Percentiles rank a stretch among this genome's conserved stretches.
Evolutionary conservation across 2,888 invertebrate species (phyloP).

Genomic region (Nezara viridula): DNA sequence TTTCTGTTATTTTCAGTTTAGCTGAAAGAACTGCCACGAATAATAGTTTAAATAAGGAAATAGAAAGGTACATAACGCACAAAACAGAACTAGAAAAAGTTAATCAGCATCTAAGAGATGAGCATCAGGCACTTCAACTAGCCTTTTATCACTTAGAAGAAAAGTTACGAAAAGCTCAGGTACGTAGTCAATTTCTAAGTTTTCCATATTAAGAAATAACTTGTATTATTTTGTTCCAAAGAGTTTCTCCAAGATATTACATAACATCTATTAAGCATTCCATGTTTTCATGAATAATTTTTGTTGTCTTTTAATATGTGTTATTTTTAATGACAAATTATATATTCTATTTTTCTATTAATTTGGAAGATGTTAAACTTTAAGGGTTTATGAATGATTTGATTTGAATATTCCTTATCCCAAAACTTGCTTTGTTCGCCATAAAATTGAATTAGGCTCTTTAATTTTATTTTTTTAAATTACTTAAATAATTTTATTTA

Average conservation of each 20-base stretch:
- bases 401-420: background rate
- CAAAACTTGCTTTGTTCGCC: background rate
- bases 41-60: conserved; percentile 79
- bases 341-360: background rate
- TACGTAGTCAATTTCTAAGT: conserved; percentile 67
- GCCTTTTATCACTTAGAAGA: conserved; percentile 92
- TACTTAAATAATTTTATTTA: background rate
- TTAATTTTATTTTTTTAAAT: background rate
- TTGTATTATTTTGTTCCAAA: background rate
- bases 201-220: background rate
- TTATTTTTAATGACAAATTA: background rate
- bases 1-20: conserved; percentile 72
- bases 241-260: background rate
- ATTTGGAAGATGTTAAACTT: background rate
- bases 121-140: conserved; percentile 93
- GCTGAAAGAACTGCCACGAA: conserved; percentile 78
- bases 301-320: background rate
- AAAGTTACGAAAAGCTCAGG: conserved; percentile 86
- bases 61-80: conserved; percentile 79
- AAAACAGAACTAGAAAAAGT: conserved; percentile 84
- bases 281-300: background rate
- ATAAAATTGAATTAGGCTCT: background rate
- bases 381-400: background rate
- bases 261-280: background rate
- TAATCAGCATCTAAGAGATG: conserved; percentile 92